These are phyloP conservation scores for Poecilobothrus nobilitatus DNA, from an alignment of 2,888 invertebrate species.

Conservation along the genomic window DNA sequence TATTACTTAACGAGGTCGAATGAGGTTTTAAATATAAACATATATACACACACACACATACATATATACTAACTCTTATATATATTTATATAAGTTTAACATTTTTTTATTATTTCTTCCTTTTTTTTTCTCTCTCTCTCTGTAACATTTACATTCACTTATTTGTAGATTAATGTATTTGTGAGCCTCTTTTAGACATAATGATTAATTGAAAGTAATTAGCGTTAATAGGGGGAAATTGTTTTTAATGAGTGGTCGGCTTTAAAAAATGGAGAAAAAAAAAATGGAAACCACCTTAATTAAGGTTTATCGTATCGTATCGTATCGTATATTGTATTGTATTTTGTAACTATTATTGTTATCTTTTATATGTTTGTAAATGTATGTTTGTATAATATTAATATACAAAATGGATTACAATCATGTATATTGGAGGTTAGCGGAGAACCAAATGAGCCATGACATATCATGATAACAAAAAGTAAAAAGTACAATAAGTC, in stretches of 20 bases:
- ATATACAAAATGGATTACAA: neutral
- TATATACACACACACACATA: neutral
- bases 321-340: too few species aligned
- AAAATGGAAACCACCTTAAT: neutral
- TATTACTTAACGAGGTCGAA: too few species aligned
- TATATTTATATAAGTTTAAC: too few species aligned
- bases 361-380: neutral
- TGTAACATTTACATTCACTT: neutral
- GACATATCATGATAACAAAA: neutral
- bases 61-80: too few species aligned
- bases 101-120: too few species aligned
- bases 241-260: conserved; percentile 11
- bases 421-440: neutral
- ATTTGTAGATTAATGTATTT: neutral
- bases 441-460: neutral
- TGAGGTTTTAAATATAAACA: neutral
- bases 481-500: neutral
- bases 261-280: neutral
- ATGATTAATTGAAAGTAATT: conserved; percentile 10
- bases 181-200: neutral
- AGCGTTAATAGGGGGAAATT: conserved; percentile 10
- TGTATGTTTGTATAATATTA: neutral
- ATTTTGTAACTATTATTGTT: neutral
- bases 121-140: neutral
- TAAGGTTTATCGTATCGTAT: too few species aligned